phyloP scores from a whole-genome alignment of 2,888 invertebrate genomes.

The Rapana venosa region DNA sequence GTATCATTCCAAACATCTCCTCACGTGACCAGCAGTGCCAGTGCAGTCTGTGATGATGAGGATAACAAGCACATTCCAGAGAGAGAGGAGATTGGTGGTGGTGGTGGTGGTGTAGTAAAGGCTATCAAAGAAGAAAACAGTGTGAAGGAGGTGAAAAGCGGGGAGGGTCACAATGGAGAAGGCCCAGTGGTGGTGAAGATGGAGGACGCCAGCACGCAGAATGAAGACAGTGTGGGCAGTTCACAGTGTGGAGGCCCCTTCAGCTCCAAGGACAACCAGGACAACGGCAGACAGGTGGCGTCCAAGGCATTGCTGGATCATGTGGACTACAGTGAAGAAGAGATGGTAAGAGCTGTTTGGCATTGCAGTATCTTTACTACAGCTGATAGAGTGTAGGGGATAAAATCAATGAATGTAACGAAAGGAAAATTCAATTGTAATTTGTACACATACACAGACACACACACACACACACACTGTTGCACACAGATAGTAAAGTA shows the following conservation, averaged over 20 bases:
- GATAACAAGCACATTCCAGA: background rate
- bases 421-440: no score
- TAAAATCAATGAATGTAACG: no score
- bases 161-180: background rate
- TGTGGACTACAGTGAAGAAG: constrained; percentile 15
- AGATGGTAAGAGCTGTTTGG: constrained; percentile 4
- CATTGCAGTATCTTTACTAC: no score
- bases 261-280: background rate
- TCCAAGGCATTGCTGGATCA: constrained; percentile 34
- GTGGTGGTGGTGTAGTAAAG: background rate
- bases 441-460: no score
- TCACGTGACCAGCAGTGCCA: no score
- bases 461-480: no score
- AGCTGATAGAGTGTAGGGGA: no score
- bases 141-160: no score
- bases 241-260: background rate
- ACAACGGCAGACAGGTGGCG: background rate
- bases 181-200: background rate
- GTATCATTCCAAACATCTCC: background rate
- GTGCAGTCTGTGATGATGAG: background rate
- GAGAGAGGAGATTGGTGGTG: background rate
- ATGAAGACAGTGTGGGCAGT: background rate
- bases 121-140: background rate
- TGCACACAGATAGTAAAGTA: no score
- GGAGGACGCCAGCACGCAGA: background rate